Conservation (phyloP, 2,113 vertebrate genomes). For the Embiotoca jacksoni region DNA sequence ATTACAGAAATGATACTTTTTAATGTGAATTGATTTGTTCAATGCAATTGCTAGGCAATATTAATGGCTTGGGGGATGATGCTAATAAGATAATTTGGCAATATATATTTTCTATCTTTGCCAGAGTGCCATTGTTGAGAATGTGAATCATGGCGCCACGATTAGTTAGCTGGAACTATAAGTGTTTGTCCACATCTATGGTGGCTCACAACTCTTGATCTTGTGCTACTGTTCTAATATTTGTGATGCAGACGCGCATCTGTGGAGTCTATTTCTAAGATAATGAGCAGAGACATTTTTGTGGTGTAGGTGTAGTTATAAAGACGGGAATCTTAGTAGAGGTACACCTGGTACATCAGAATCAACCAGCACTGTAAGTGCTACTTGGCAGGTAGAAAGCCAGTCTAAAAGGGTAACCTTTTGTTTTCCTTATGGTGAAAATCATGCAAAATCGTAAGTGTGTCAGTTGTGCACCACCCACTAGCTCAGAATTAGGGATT, state of each 20-base stretch:
- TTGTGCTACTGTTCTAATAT: neutral
- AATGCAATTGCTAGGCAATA: neutral
- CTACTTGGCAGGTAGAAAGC: conserved; percentile 4
- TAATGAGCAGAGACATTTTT: neutral
- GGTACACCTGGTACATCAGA: neutral
- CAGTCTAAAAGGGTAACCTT: neutral
- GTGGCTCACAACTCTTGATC: neutral
- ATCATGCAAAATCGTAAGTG: conserved; percentile 20
- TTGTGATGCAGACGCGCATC: neutral
- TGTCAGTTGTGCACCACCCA: conserved; percentile 28
- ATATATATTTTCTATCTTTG: conserved; percentile 7
- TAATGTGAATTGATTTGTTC: conserved; percentile 5
- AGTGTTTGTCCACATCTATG: neutral
- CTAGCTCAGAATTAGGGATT: conserved; percentile 19
- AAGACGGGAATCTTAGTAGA: neutral
- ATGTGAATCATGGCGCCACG: neutral
- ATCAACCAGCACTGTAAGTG: neutral
- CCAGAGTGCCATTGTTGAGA: conserved; percentile 4
- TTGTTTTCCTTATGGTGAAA: conserved; percentile 1
- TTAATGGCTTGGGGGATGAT: neutral
- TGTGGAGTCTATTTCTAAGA: neutral
- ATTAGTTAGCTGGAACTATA: neutral
- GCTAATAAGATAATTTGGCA: conserved; percentile 1
- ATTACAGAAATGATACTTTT: conserved; percentile 7
- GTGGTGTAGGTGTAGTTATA: neutral